Evolutionary conservation across 2,113 vertebrate genomes (phyloP), one percentile per base, ranked within the genome.

Genomic region (Muntiacus muntjak): DNA sequence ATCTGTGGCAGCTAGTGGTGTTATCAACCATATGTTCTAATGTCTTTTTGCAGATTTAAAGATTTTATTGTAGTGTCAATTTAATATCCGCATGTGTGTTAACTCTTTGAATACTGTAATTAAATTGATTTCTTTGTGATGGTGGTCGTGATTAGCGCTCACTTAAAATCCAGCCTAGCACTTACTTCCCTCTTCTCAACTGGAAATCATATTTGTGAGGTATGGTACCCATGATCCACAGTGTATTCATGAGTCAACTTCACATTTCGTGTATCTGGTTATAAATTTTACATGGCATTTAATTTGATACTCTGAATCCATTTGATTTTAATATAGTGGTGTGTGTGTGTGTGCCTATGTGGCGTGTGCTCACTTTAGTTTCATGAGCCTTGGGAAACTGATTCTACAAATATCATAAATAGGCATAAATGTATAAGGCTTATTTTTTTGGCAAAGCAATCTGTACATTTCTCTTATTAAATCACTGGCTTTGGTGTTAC

Each of bases 1-100:
- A 74, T 97, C 96, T 0, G 96, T 94, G 98, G 98, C 98, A 98
- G 98, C 98, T 98, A 97, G 93, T 86, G 97, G 89, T 0, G 25
- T 97, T 26, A 96, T 47, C 78, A 97, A 89, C 94, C 90, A 0
- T 87, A 25, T 67, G 82, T 98, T 93, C 96, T 93, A 54, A 87
- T n/a, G 58, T 95, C 96, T 92, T 97, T 92, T 92, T 91, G 96
- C 93, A 57, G 98, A 95, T 74, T 67, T 94, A 47, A 85, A 96
- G 96, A 86, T 98, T 98, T 98, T 97, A 33, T 36, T 50, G 97
- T 98, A 58, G 84, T 19, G 91, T 93, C 81, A 5, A 10, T 17
- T 87, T 33, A 33, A n/a, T 58, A 36, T 95, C 94, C 50, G 97
- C 98, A 98, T 98, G 98, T 97, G 98, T 97, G 98, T 98, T 94